Evolutionary conservation across 2,113 vertebrate genomes (phyloP).

Genomic region (Gopherus flavomarginatus): DNA sequence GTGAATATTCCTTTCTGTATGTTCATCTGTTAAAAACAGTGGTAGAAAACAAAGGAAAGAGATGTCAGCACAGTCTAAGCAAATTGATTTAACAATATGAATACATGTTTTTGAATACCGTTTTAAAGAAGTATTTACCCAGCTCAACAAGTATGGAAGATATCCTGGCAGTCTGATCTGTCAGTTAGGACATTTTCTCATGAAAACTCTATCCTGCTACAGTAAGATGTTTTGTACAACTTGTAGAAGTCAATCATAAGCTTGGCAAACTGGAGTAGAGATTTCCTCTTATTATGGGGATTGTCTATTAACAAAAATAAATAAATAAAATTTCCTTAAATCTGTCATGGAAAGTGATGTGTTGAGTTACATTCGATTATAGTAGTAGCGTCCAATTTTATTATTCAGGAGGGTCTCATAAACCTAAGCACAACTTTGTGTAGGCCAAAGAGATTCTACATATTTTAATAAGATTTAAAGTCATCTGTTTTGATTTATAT

Average conservation of each 20-base stretch:
- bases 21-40: neutral
- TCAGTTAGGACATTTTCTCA: neutral
- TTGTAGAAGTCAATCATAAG: neutral
- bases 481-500: neutral
- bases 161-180: neutral
- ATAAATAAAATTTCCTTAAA: neutral
- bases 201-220: neutral
- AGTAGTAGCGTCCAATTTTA: neutral
- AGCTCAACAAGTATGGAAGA: neutral
- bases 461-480: neutral
- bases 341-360: neutral
- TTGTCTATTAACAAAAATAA: neutral
- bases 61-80: neutral
- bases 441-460: neutral
- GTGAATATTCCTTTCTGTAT: fast-evolving
- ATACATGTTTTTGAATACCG: neutral
- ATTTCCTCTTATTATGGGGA: neutral
- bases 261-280: neutral
- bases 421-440: neutral
- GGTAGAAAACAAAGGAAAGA: neutral
- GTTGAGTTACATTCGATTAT: neutral
- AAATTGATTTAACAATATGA: neutral
- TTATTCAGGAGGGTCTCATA: neutral
- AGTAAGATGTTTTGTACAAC: neutral
- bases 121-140: neutral